Percentiles rank a stretch among this genome's conserved stretches.
phyloP scores from a whole-genome alignment of 2,797 vertebrate genomes.

The Coregonus ussuriensis region DNA sequence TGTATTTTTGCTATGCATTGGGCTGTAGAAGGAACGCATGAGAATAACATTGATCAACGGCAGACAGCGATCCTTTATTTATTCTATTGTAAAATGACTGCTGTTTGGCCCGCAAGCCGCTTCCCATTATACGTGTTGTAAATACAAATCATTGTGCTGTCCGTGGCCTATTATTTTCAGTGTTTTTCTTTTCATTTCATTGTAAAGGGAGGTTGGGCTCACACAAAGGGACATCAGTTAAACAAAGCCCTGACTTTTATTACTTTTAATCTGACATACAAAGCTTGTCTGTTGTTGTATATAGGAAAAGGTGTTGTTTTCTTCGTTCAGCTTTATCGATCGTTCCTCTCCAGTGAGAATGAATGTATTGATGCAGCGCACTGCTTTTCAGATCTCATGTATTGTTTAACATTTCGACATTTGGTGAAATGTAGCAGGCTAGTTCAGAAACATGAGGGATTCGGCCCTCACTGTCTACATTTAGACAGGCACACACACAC shows the following conservation, averaged over 20 bases:
- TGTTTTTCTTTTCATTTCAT: slow-evolving; percentile 7
- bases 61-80: neutral
- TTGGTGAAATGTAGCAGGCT: slow-evolving; percentile 10
- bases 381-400: slow-evolving; percentile 41
- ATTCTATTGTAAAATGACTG: neutral
- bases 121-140: slow-evolving; percentile 12
- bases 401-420: slow-evolving; percentile 38
- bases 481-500: neutral
- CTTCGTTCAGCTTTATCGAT: slow-evolving; percentile 50
- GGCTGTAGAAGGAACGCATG: neutral
- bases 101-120: neutral
- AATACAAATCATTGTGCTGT: neutral
- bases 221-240: slow-evolving; percentile 12
- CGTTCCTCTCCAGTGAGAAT: slow-evolving; percentile 36
- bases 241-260: neutral
- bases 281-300: neutral
- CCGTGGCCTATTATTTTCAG: neutral
- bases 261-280: slow-evolving; percentile 20
- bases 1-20: neutral
- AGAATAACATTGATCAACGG: neutral
- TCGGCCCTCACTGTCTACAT: neutral
- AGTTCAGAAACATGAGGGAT: slow-evolving; percentile 28
- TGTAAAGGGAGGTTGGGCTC: slow-evolving; percentile 5
- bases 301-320: slow-evolving; percentile 42
- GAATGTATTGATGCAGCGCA: slow-evolving; percentile 38